Percentiles rank a stretch among this genome's conserved stretches.
Evolutionary conservation across 2,113 vertebrate species (phyloP).

Genomic region (Brachypteracias leptosomus): DNA sequence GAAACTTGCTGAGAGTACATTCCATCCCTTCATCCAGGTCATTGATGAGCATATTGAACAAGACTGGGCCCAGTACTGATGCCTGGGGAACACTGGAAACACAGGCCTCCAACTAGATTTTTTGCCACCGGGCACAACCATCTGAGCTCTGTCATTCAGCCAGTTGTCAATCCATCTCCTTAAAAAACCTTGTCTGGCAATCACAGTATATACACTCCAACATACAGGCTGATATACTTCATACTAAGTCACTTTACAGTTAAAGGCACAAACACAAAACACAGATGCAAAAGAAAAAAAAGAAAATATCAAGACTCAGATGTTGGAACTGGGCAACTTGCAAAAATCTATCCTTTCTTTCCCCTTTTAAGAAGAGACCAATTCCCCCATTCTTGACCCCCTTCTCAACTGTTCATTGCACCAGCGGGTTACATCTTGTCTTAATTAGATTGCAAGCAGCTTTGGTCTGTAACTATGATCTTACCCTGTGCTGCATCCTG

Average conservation of each 20-base stretch:
- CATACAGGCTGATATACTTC: accelerated
- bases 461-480: background rate
- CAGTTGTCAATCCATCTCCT: background rate
- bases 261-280: background rate
- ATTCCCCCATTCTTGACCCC: accelerated
- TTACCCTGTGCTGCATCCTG: background rate
- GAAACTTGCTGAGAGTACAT: background rate
- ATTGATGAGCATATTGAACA: background rate
- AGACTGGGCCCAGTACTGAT: background rate
- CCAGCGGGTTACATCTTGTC: background rate
- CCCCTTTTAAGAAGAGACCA: background rate
- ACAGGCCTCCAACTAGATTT: no score
- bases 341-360: background rate
- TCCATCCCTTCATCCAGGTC: background rate
- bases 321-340: background rate
- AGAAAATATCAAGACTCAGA: background rate
- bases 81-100: no score
- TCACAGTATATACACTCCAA: background rate
- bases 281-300: background rate
- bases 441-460: constrained; percentile 17
- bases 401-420: background rate
- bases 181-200: background rate
- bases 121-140: no score
- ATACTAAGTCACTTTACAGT: background rate
- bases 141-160: no score